phyloP scores from a whole-genome alignment of 2,113 vertebrate genomes.

The Cephalopterus ornatus region DNA sequence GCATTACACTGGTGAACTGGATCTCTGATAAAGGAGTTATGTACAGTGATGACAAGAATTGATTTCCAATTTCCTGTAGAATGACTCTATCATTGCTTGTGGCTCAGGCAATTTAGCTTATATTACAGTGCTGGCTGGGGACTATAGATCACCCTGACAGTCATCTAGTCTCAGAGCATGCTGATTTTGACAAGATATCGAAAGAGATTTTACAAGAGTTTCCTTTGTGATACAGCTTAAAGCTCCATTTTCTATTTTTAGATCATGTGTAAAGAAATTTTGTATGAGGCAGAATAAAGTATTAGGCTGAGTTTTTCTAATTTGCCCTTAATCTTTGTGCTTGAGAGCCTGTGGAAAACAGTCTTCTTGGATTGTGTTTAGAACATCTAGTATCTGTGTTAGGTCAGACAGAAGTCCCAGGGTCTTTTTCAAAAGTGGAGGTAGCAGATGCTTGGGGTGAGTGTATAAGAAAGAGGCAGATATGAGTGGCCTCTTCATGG shows the following conservation, averaged over 20 bases:
- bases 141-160: conserved; percentile 88
- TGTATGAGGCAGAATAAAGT: neutral
- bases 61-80: conserved; percentile 96
- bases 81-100: conserved; percentile 88
- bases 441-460: neutral
- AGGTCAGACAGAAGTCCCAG: neutral
- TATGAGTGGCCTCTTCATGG: neutral
- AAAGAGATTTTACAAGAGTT: conserved; percentile 64
- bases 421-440: neutral
- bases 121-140: conserved; percentile 76
- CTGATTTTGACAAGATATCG: conserved; percentile 75
- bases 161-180: conserved; percentile 74
- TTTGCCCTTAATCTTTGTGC: neutral
- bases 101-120: conserved; percentile 88
- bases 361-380: neutral
- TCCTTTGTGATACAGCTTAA: conserved; percentile 8
- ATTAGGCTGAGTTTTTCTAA: neutral
- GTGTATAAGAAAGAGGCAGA: neutral
- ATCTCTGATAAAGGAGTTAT: conserved; percentile 81
- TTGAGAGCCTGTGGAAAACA: neutral
- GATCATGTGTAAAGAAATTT: neutral
- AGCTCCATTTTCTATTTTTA: neutral
- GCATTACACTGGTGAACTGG: conserved; percentile 67
- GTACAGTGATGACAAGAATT: conserved; percentile 90
- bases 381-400: neutral